Conservation (phyloP, 2,888 invertebrate genomes). For the Drosophila antonietae region DNA sequence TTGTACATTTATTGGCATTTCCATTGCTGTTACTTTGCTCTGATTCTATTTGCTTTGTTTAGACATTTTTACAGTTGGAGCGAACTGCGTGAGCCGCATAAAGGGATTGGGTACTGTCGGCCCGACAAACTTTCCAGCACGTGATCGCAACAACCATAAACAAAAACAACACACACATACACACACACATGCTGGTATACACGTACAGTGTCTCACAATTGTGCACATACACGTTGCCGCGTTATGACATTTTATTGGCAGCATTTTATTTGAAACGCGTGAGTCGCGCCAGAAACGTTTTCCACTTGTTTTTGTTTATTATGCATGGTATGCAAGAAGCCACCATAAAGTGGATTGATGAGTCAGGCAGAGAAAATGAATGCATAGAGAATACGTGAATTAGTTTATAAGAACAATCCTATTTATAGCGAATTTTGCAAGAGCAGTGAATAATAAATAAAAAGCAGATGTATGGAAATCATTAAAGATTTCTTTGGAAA, state of each 20-base stretch:
- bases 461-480: neutral
- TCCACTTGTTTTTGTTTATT: constrained; percentile 43
- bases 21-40: constrained; percentile 40
- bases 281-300: constrained; percentile 54
- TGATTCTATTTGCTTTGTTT: constrained; percentile 54
- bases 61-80: constrained; percentile 65
- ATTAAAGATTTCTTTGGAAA: neutral
- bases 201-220: constrained; percentile 23
- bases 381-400: constrained; percentile 35
- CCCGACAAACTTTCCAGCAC: constrained; percentile 70
- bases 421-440: neutral
- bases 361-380: constrained; percentile 48
- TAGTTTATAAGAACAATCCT: constrained; percentile 28
- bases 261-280: constrained; percentile 74
- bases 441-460: neutral
- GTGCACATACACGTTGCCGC: constrained; percentile 60
- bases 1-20: constrained; percentile 42
- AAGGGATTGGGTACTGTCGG: constrained; percentile 37
- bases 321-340: constrained; percentile 42
- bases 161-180: constrained; percentile 12
- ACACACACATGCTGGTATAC: constrained; percentile 16
- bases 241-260: constrained; percentile 75
- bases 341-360: constrained; percentile 59
- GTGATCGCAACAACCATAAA: constrained; percentile 66
- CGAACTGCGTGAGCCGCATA: constrained; percentile 46